Percentiles rank a stretch among this genome's conserved stretches.
phyloP scores from a whole-genome alignment of 1,140 invertebrate genomes.

The Eupristina koningsbergeri region DNA sequence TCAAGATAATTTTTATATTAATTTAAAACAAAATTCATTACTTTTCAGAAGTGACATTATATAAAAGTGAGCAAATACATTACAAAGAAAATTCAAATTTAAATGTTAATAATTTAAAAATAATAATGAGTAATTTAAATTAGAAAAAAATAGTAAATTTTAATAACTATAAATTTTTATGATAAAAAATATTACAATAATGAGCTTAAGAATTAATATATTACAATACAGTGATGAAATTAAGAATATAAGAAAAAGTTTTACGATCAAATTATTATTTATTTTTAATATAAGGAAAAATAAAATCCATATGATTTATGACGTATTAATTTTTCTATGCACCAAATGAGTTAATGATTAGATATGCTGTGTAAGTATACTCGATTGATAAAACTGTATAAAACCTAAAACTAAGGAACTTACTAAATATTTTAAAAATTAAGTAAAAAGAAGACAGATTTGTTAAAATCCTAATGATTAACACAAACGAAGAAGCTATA shows the following conservation, averaged over 20 bases:
- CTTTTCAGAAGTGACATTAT: not conserved
- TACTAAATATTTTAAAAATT: constrained; percentile 1
- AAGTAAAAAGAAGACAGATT: constrained; percentile 22
- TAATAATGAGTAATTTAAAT: not conserved
- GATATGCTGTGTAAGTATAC: constrained; percentile 1
- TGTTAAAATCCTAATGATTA: constrained; percentile 28
- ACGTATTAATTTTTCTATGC: too few relatives aligned
- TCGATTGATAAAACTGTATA: constrained; percentile 13
- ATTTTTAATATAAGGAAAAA: not conserved
- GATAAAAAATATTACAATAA: not conserved
- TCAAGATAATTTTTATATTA: not conserved
- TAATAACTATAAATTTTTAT: not conserved
- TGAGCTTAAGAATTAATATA: not conserved
- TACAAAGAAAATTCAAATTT: not conserved
- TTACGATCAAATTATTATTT: not conserved
- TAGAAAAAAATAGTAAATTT: not conserved
- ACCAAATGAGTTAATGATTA: too few relatives aligned
- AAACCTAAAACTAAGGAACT: not conserved
- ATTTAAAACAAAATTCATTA: not conserved
- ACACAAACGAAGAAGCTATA: constrained; percentile 11
- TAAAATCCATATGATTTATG: too few relatives aligned
- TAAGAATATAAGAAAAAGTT: not conserved
- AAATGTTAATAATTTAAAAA: not conserved
- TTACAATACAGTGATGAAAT: not conserved
- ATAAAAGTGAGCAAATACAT: not conserved